Evolutionary conservation across 2,888 invertebrate genomes (phyloP).

Genomic region (Drosophila ezoana): DNA sequence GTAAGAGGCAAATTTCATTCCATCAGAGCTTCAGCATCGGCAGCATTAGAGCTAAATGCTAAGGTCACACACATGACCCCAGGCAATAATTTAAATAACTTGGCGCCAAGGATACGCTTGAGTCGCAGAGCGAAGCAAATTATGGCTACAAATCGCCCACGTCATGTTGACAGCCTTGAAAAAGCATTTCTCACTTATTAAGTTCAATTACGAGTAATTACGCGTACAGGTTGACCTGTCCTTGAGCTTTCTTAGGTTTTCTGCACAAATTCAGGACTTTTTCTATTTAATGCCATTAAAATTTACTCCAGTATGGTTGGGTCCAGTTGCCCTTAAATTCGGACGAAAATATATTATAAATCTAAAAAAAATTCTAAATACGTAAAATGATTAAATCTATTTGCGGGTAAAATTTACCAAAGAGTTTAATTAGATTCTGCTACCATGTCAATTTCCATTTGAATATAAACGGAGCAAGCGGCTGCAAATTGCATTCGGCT

Average conservation of each 20-base stretch:
- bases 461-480: constrained; percentile 14
- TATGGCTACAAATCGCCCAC: constrained; percentile 9
- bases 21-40: constrained; percentile 11
- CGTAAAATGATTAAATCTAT: background rate
- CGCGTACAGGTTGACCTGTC: constrained; percentile 26
- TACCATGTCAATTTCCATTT: constrained; percentile 40
- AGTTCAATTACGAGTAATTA: constrained; percentile 57
- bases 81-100: constrained; percentile 60
- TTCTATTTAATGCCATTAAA: constrained; percentile 18
- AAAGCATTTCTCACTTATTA: constrained; percentile 42
- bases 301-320: no score
- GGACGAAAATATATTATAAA: background rate
- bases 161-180: constrained; percentile 28
- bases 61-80: constrained; percentile 52
- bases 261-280: constrained; percentile 18
- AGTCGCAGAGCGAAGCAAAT: constrained; percentile 18
- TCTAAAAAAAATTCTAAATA: background rate
- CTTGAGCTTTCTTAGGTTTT: constrained; percentile 31
- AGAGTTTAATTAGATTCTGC: constrained; percentile 35
- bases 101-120: constrained; percentile 48
- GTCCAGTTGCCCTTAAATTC: background rate
- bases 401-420: background rate
- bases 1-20: constrained; percentile 16
- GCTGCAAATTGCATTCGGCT: constrained; percentile 37
- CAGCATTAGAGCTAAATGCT: constrained; percentile 52